Base-by-base conservation (phyloP, 2,113 vertebrate species). In the Actenoides lindsayi region DNA sequence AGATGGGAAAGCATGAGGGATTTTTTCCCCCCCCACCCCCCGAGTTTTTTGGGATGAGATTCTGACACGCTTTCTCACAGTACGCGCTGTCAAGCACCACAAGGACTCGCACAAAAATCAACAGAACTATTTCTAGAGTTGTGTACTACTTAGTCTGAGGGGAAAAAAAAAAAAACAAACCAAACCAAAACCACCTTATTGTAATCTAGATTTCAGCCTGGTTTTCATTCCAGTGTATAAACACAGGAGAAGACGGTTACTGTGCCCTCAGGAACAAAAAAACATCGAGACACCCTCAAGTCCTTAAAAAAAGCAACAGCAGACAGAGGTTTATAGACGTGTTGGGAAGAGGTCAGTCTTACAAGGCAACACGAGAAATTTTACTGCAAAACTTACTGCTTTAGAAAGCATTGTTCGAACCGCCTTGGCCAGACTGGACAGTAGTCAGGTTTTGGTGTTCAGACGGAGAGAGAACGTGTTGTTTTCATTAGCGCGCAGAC, bases 81-180 rank as follows among this genome's bases (percentile, higher is more conserved):
- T 71, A n/a, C 87, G 78, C 11, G 48, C 68, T 92, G 87, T 76
- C n/a, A 25, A 87, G 81, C 67, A 70, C 75, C 89, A 87, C 83
- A 94, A 91, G 77, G 81, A 94, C 93, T 95, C 78, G 46, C 74
- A 94, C 87, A 80, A 69, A 89, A 80, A 68, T 69, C 77, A 85
- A 68, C 86, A 84, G 59, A 69, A 73, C 84, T 97, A 91, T 94
- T 94, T 92, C 74, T 77, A 68, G 93, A 78, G 53, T 54, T 73
- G 63, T 70, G 48, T 70, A 75, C 85, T 77, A 81, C 64, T 96
- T 81, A 33, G 76, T 77, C 75, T 86, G 62, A 82, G 44, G 5
- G 71, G 53, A 82, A 79, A 41, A 64, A 6, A 6, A 75, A 59
- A 82, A 79, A 41, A 64, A 6, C 9, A 41, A 64, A 7, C 37